Base-by-base conservation (phyloP, 1,140 invertebrate genomes). In the Diachasma alloeum region DNA sequence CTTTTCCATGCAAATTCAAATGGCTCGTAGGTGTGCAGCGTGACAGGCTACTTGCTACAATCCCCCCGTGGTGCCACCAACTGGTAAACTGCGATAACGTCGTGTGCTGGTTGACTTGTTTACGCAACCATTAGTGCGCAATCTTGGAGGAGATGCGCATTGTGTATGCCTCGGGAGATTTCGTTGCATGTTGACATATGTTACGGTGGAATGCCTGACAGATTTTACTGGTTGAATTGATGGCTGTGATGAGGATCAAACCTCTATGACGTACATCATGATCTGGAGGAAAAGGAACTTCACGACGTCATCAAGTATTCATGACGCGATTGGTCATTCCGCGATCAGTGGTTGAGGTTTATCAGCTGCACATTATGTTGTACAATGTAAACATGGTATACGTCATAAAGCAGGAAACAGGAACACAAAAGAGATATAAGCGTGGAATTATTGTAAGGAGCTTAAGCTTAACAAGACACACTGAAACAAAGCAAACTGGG, bases 71-170 rank as follows among this genome's bases (percentile, higher is more conserved):
- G 10, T 63, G 19, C 59, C 44, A 44, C 66, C 31, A 24, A 74
- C 10, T 63, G 59, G 24, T 63, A 63, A 17, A 46, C 44, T 71
- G 31, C 59, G 71, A 78, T 70, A 78, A 72, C 66, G 66, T 74
- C 72, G 36, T 39, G 68, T 59, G 44, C 13, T 31, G 39, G 24
- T 67, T 70, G 53, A 74, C 67, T 70, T 70, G 72, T 74, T 78
- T 78, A 74, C 72, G 72, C 67, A 78, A 74, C 76, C 72, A 78
- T 78, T 74, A 74, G 72, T n/a, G 48, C 19, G n/a, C 53, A 73
- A 73, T 36, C 71, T 73, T 59, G 37, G 42, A 13, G 26, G 15
- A 56, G 56, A 73, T 53, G 71, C 48, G 36, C 48, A 15, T 63
- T 71, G 68, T 76, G 39, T 71, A 71, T 13, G 8, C 3, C 59